A percentile compares a stretch with the other conserved stretches of the same genome.
Conservation (phyloP, 2,113 vertebrate genomes). For the Arothron firmamentum region DNA sequence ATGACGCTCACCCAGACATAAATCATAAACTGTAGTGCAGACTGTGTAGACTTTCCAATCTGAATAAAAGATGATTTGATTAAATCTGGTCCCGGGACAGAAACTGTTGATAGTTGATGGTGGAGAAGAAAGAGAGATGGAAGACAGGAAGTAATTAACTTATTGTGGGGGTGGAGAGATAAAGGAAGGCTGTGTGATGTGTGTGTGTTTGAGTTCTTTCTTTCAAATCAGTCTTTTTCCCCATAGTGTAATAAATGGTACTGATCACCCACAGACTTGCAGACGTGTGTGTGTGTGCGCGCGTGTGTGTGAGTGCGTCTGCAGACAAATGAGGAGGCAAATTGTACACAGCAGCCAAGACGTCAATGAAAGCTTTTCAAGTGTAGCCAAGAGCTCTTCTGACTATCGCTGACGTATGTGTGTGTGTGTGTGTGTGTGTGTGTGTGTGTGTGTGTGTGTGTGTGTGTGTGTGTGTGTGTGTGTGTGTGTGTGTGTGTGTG, state of each 20-base stretch:
- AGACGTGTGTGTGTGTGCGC: slow-evolving; percentile 38
- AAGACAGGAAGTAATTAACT: slow-evolving; percentile 54
- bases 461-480: slow-evolving; percentile 5
- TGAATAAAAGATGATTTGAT: slow-evolving; percentile 1
- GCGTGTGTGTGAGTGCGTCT: slow-evolving; percentile 11
- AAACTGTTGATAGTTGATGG: slow-evolving; percentile 5
- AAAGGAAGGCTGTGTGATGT: slow-evolving; percentile 8
- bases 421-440: slow-evolving; percentile 9
- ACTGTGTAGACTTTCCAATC: not conserved
- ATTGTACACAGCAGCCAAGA: slow-evolving; percentile 59
- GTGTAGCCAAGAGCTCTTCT: slow-evolving; percentile 57
- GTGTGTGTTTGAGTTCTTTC: slow-evolving; percentile 23
- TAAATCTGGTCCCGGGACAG: not conserved
- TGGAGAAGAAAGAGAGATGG: slow-evolving; percentile 26
- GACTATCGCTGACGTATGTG: slow-evolving; percentile 11
- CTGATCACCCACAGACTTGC: slow-evolving; percentile 58
- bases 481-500: slow-evolving; percentile 10
- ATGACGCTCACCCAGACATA: too few relatives aligned
- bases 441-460: slow-evolving; percentile 15
- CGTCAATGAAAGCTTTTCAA: slow-evolving; percentile 60
- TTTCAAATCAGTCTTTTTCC: slow-evolving; percentile 44
- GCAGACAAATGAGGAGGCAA: slow-evolving; percentile 63
- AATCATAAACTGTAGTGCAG: too few relatives aligned
- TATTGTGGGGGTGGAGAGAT: slow-evolving; percentile 24
- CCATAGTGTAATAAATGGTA: slow-evolving; percentile 54